Base-by-base conservation (phyloP, 2,797 vertebrate genomes). In the Crocidura indochinensis region DNA sequence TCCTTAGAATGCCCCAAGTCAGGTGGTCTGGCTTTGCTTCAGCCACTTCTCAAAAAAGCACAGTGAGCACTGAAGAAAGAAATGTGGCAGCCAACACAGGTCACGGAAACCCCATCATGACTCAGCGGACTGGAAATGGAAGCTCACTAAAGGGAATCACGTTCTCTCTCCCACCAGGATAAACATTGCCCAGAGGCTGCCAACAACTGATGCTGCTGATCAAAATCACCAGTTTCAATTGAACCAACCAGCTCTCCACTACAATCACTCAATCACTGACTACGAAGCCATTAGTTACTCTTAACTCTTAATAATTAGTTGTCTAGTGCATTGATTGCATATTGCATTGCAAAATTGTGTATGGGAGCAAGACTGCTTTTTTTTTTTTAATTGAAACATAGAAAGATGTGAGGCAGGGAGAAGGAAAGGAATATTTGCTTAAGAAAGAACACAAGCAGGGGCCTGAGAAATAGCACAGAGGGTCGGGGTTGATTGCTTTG, bases 231-330 rank as follows among this genome's bases (percentile, higher is more conserved):
- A 83, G 15, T 85, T 88, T 92, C 27, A 80, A 2, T 46, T 5
- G 27, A 87, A 6, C 10, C 14, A 6, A 56, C 14, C 11, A 51
- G 8, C 44, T 88, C 56, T 91, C 71, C 27, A 82, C 8, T 53
- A 53, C 20, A 71, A 90, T 29, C 74, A 83, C 51, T 12, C 20
- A 71, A 90, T 29, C 74, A 83, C 51, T 12, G 38, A 93, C 62
- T 60, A 86, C 15, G 85, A 51, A 85, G n/a, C 47, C 26, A 69
- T 47, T 51, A 20, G 9, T 71, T 90, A 91, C 38, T 38, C 38
- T 38, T 38, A 38, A 38, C 38, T 38, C 38, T 5, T 38, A 38
- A 38, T 38, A 38, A 38, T 38, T 38, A 38, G 38, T 38, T 2
- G 38, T 38, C 38, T 38, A 38, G 38, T 38, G 38, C 38, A 38